A percentile compares a stretch with the other conserved stretches of the same genome.
These are phyloP conservation scores for Halcyon badia DNA, from an alignment of 2,797 vertebrate genomes.

Conservation along the genomic window DNA sequence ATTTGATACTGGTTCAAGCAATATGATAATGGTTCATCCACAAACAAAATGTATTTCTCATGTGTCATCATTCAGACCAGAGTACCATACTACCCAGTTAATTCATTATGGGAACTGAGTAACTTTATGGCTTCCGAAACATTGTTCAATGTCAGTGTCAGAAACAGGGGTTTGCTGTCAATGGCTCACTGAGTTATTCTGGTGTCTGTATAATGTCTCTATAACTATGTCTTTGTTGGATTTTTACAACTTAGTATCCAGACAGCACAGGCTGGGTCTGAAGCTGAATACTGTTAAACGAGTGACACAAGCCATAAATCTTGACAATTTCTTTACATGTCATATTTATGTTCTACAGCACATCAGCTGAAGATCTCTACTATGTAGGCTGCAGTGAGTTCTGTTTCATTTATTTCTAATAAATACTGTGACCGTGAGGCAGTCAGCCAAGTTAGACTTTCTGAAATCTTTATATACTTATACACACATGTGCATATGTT, in stretches of 20 bases:
- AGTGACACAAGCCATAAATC: neutral
- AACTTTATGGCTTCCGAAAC: neutral
- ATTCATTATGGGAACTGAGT: neutral
- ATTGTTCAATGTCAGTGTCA: neutral
- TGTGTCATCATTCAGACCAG: neutral
- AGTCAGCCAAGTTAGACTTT: slow-evolving; percentile 16
- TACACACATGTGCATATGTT: neutral
- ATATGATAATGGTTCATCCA: neutral
- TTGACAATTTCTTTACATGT: neutral
- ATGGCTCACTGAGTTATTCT: neutral
- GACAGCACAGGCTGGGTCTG: neutral
- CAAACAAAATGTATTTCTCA: neutral
- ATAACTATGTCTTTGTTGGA: slow-evolving; percentile 14
- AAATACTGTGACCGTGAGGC: slow-evolving; percentile 36
- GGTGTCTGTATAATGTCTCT: neutral
- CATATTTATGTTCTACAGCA: neutral
- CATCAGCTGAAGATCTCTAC: slow-evolving; percentile 9
- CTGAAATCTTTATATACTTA: neutral
- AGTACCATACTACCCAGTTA: neutral
- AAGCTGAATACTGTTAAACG: slow-evolving; percentile 26
- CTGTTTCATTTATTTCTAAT: slow-evolving; percentile 51
- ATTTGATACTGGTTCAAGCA: neutral
- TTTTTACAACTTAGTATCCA: slow-evolving; percentile 4
- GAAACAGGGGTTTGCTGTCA: neutral
- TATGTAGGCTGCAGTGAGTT: neutral